Base-by-base conservation (phyloP, 2,797 vertebrate genomes). In the Apogon talboti region DNA sequence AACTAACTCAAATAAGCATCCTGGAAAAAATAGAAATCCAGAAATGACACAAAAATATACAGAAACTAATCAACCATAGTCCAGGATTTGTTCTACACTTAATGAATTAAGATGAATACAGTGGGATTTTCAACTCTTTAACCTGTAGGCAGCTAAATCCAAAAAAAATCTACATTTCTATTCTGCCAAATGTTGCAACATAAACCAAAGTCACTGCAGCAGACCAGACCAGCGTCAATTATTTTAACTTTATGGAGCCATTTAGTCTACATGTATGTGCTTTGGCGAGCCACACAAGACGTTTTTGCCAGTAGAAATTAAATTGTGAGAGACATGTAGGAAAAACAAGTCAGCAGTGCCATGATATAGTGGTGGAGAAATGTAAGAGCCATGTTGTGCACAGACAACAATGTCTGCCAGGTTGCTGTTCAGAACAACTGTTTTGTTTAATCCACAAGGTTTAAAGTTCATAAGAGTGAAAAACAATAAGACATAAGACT, bases 181-280 rank as follows among this genome's bases (percentile, higher is more conserved):
- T 15, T 15, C 37, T 63, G 35, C 50, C 58, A 68, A 59, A 61
- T 15, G 37, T 53, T 55, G 16, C 57, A 68, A 52, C 54, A 58
- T 57, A 48, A 71, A 63, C 47, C 42, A 28, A 68, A 76, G 35
- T 14, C 63, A 44, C 43, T 50, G 37, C 53, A 55, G 11, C 0
- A 0, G 8, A n/a, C 7, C 2, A 16, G 41, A 76, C 56, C 38
- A 12, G 11, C 56, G 57, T 71, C 62, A 28, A 18, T 46, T 52
- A 52, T 60, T 56, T 11, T 56, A 43, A 65, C 42, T 68, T 18
- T 71, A 49, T 71, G 67, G 71, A 76, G 67, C 72, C 76, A 9
- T 71, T 82, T 60, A 49, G 77, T 81, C 63, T 79, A 18, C 73
- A 65, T 24, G 15, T 49, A 37, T 49, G 44, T 57, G 37, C 52